Percentiles rank a stretch among this genome's conserved stretches.
Conservation (phyloP, 2,888 invertebrate genomes). For the Acrocera orbiculus region DNA sequence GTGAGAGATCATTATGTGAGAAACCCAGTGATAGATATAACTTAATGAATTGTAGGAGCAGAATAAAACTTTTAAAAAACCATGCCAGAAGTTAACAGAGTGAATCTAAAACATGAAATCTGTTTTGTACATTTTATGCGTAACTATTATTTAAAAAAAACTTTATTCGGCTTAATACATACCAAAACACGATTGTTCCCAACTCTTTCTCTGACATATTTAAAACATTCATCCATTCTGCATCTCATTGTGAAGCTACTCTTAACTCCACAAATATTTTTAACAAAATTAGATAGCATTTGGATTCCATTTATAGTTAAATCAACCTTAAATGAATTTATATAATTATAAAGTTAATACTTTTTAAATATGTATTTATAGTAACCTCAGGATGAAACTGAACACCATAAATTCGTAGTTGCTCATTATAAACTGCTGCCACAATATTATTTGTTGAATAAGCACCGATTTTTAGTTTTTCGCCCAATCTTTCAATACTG, state of each 20-base stretch:
- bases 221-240: conserved; percentile 77
- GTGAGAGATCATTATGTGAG: too few relatives aligned
- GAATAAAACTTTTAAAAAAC: too few relatives aligned
- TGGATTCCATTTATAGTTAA: conserved; percentile 76
- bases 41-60: too few relatives aligned
- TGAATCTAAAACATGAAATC: too few relatives aligned
- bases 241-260: conserved; percentile 77
- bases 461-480: conserved; percentile 72
- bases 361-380: neutral
- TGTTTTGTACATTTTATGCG: too few relatives aligned
- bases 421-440: conserved; percentile 82
- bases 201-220: conserved; percentile 77
- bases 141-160: too few relatives aligned
- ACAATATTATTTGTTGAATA: conserved; percentile 61
- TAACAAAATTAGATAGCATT: conserved; percentile 90
- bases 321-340: conserved; percentile 46
- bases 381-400: conserved; percentile 95
- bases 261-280: conserved; percentile 71
- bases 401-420: conserved; percentile 78
- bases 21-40: too few relatives aligned
- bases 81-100: too few relatives aligned
- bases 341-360: neutral
- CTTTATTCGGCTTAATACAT: too few relatives aligned
- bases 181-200: conserved; percentile 87
- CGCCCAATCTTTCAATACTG: conserved; percentile 81